These are phyloP conservation scores for Hymenopus coronatus DNA, from an alignment of 2,888 invertebrate genomes.

Conservation along the genomic window DNA sequence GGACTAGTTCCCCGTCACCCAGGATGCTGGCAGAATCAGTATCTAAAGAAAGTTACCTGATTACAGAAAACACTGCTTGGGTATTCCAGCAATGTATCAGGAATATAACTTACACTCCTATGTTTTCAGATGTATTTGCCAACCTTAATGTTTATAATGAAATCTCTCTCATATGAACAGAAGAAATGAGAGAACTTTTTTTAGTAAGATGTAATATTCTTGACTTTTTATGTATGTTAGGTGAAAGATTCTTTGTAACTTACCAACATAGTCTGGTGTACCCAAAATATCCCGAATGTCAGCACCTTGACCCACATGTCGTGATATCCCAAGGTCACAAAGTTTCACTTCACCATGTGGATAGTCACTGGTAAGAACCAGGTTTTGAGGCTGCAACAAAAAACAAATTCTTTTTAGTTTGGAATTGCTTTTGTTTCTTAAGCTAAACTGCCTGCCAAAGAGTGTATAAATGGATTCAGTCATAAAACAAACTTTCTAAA, in stretches of 20 bases:
- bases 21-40: too few relatives aligned
- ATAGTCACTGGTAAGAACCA: conserved; percentile 77
- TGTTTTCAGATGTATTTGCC: too few relatives aligned
- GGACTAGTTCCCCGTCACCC: too few relatives aligned
- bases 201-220: background rate
- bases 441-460: too few relatives aligned
- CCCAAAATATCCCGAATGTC: conserved; percentile 94
- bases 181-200: background rate
- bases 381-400: conserved; percentile 81
- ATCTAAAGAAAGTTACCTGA: too few relatives aligned
- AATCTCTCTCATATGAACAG: background rate
- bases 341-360: conserved; percentile 79
- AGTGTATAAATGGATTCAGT: too few relatives aligned
- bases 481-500: too few relatives aligned
- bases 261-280: conserved; percentile 92
- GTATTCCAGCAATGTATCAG: too few relatives aligned
- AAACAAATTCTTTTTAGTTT: conserved; percentile 17
- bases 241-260: conserved; percentile 45
- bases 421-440: too few relatives aligned
- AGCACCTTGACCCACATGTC: conserved; percentile 84
- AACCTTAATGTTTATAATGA: background rate
- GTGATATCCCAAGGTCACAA: conserved; percentile 92
- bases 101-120: too few relatives aligned
- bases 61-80: too few relatives aligned
- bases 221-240: background rate